Conservation (phyloP, 2,797 vertebrate species). For the Falco naumanni region DNA sequence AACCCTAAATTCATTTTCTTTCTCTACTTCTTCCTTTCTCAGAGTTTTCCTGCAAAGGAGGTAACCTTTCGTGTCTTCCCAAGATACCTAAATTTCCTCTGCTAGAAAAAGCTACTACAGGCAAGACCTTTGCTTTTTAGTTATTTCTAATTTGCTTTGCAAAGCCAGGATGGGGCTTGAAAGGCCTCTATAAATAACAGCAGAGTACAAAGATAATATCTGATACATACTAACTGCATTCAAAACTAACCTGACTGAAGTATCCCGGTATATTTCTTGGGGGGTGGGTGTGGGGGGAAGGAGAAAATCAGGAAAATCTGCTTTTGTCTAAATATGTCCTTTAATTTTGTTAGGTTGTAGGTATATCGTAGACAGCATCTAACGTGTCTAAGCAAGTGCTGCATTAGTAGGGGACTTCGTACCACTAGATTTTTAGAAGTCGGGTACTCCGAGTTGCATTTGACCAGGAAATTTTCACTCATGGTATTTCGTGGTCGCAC, state of each 20-base stretch:
- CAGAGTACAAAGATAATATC: not conserved
- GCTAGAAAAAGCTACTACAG: not conserved
- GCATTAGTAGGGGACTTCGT: not conserved
- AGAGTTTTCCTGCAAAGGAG: not conserved
- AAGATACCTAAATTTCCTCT: not conserved
- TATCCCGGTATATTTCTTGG: not conserved
- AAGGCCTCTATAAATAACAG: not conserved
- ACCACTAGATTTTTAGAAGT: not conserved
- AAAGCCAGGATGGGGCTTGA: not conserved
- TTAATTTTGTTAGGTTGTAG: not conserved
- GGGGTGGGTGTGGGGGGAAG: too few relatives aligned
- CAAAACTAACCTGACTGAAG: not conserved
- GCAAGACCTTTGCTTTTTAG: not conserved
- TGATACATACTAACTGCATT: not conserved
- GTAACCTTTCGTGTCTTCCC: not conserved
- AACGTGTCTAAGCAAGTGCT: not conserved
- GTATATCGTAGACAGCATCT: not conserved
- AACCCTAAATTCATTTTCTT: not conserved
- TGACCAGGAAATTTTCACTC: not conserved
- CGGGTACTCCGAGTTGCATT: not conserved
- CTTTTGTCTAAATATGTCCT: not conserved
- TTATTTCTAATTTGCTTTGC: not conserved
- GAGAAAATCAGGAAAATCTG: not conserved
- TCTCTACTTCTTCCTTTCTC: not conserved
- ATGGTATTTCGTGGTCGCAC: not conserved